Evolutionary conservation across 2,888 invertebrate genomes (phyloP), one percentile per base, ranked within the genome.

Genomic region (Lagria hirta): DNA sequence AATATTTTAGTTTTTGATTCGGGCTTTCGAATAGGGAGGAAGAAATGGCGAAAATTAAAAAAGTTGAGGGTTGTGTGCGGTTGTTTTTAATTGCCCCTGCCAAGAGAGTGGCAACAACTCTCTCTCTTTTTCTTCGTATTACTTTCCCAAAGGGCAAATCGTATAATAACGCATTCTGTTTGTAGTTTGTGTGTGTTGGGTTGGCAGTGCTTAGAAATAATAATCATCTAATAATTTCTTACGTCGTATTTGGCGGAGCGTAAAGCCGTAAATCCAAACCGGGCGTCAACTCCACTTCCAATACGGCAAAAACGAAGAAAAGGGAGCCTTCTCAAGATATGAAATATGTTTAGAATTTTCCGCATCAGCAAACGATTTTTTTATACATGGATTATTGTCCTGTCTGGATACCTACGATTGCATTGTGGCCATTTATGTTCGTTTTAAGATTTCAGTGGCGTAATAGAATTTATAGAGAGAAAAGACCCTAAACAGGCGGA

Each of bases 141-240:
- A n/a, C n/a, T n/a, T n/a, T n/a, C n/a, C n/a, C n/a, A 30, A 32
- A 40, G 8, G 24, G 16, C 40, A 24, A 40, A n/a, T n/a, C n/a
- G n/a, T n/a, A n/a, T n/a, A n/a, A 40, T 40, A 40, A 40, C 41
- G 41, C 21, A 34, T 41, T 41, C 41, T 33, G 26, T 41, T 41
- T 41, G 41, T 21, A 41, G 15, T 38, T 21, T n/a, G n/a, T n/a
- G 15, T 29, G 29, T 20, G 33, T 24, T 24, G 32, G 32, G 24
- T 32, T 32, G 33, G n/a, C n/a, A 41, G 33, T 41, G 41, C 41
- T 33, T 33, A 44, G 44, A 44, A 44, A 44, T 38, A 32, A 34
- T 44, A 44, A 44, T 44, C 44, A 34, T 44, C 29, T 44, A 44
- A 44, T 38, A 38, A 44, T 38, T 44, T 44, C 34, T 34, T 33